phyloP scores from a whole-genome alignment of 2,888 invertebrate species.

The Octonoba sinensis region DNA sequence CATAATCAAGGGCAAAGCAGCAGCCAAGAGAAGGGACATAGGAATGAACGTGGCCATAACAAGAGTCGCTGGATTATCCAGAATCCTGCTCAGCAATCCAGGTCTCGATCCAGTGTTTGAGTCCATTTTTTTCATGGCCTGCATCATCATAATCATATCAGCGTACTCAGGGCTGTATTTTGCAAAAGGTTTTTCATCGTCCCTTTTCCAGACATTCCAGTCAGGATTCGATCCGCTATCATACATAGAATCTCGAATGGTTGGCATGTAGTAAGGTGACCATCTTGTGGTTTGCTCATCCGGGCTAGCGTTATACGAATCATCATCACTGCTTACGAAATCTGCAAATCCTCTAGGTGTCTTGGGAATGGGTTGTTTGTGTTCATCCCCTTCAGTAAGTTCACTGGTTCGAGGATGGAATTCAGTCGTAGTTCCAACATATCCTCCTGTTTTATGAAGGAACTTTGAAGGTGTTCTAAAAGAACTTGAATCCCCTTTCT shows the following conservation, averaged over 20 bases:
- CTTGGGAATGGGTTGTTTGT: neutral
- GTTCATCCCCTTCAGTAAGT: no score
- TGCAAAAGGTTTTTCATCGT: conserved; percentile 11
- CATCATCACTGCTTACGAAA: conserved; percentile 25
- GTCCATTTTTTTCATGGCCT: conserved; percentile 52
- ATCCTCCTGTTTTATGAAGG: neutral
- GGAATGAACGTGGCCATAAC: conserved; percentile 55
- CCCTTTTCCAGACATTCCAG: conserved; percentile 16
- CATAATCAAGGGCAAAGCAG: conserved; percentile 35
- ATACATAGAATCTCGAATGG: conserved; percentile 17
- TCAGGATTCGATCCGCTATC: conserved; percentile 28
- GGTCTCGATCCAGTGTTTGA: conserved; percentile 9
- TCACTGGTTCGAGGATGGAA: neutral
- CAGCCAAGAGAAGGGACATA: conserved; percentile 37
- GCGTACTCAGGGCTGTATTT: conserved; percentile 25
- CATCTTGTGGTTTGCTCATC: conserved; percentile 21
- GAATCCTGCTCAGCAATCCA: conserved; percentile 27
- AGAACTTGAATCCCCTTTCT: neutral
- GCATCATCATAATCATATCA: conserved; percentile 50
- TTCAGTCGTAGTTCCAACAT: neutral
- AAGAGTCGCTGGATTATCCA: conserved; percentile 49
- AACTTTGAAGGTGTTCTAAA: neutral
- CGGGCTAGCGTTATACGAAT: neutral
- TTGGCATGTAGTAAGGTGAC: conserved; percentile 37
- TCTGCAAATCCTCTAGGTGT: conserved; percentile 34